Evolutionary conservation across 1,140 invertebrate genomes (phyloP).

Genomic region (Drosophila bocki): DNA sequence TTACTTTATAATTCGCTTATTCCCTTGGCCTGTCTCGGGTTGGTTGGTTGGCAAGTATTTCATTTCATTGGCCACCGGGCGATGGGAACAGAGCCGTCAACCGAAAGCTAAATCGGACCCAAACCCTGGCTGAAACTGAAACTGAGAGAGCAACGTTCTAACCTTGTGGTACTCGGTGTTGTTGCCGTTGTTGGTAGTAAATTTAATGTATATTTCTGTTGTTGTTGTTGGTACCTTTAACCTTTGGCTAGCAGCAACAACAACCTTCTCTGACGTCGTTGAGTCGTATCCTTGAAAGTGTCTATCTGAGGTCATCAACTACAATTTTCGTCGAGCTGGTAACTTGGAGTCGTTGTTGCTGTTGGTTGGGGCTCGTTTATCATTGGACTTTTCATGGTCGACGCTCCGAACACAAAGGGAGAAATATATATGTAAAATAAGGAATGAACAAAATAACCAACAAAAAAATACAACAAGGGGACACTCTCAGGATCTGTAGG

Average conservation of each 20-base stretch:
- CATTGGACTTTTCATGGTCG: conserved; percentile 60
- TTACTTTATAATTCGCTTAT: conserved; percentile 24
- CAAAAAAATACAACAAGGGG: neutral
- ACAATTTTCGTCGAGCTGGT: conserved; percentile 63
- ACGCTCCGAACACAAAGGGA: conserved; percentile 27
- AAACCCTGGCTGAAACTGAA: conserved; percentile 28
- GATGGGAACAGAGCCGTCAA: conserved; percentile 20
- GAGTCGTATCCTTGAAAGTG: conserved; percentile 72
- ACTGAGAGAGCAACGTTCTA: conserved; percentile 61
- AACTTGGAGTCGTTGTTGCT: conserved; percentile 22
- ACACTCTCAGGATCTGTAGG: conserved; percentile 5
- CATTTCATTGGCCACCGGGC: conserved; percentile 51
- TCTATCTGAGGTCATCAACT: conserved; percentile 82
- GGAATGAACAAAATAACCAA: conserved; percentile 1
- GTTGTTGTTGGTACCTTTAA: conserved; percentile 75
- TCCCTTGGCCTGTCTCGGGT: conserved; percentile 40
- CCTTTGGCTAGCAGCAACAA: conserved; percentile 60
- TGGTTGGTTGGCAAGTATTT: conserved; percentile 27
- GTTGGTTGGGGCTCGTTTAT: conserved; percentile 54
- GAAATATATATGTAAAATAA: conserved; percentile 8
- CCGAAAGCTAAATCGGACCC: conserved; percentile 9
- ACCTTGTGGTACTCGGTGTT: conserved; percentile 53
- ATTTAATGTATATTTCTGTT: conserved; percentile 28
- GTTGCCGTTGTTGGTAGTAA: conserved; percentile 24
- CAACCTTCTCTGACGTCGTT: conserved; percentile 48